Base-by-base conservation (phyloP, 2,888 invertebrate species). In the Coenonympha arcania region DNA sequence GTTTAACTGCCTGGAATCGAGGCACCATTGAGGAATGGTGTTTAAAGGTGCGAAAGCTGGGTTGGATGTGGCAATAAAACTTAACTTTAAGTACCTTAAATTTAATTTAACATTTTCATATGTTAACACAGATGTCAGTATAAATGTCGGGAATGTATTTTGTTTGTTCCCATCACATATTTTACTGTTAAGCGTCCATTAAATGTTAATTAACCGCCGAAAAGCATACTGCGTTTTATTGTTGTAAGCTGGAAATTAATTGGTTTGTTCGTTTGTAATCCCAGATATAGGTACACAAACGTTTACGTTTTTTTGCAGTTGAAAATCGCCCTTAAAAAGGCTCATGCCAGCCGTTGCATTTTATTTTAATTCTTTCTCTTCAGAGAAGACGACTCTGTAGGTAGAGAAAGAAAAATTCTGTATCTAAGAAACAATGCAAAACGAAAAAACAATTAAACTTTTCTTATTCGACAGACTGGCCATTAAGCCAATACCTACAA, bases 401-500 rank as follows among this genome's bases (percentile, higher is more conserved):
- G n/a, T n/a, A n/a, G n/a, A n/a, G n/a, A n/a, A n/a, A n/a, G n/a
- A n/a, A n/a, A n/a, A n/a, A 26, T 8, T 8, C 4, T 3, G 9
- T 26, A 8, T 3, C 2, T 9, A 4, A 28, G 9, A n/a, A 28
- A 24, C 6, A 24, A 24, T 8, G 2, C 15, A 2, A 1, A 4
- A 34, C 18, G n/a, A 18, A 39, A 24, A 24, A 22, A 5, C 5
- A 11, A 13, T 39, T 9, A 15, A 39, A 15, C 13, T 37, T 45
- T 36, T 34, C 26, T 16, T 26, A 13, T 24, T 8, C 20, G 15
- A 36, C n/a, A 39, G 20, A 6, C 33, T 24, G 15, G 22, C 30
- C 30, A 45, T 42, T 40, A 52, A 41, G 41, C 41, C 52, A 48
- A 48, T 52, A 47, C n/a, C n/a, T n/a, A n/a, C 52, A 50, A 52